Conservation (phyloP, 2,797 vertebrate genomes). For the Poecilia gillii region DNA sequence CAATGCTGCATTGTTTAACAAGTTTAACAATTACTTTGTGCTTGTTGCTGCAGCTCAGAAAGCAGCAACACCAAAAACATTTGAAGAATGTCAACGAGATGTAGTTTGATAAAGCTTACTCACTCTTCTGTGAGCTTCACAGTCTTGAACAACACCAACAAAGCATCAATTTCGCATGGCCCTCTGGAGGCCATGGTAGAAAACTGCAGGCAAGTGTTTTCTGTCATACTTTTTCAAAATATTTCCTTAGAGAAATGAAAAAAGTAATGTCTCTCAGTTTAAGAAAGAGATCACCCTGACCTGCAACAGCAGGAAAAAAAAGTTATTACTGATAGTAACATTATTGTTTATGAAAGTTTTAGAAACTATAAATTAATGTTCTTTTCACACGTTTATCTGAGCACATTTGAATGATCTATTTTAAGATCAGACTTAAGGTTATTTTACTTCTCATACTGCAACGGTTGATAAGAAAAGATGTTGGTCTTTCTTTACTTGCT, state of each 20-base stretch:
- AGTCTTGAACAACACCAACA: background rate
- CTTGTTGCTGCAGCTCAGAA: constrained; percentile 76
- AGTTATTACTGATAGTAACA: background rate
- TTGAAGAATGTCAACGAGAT: constrained; percentile 52
- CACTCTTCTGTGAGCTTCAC: background rate
- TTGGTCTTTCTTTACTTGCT: constrained; percentile 34
- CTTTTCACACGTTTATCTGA: background rate
- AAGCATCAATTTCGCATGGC: background rate
- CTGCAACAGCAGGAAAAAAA: background rate
- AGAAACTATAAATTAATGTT: background rate
- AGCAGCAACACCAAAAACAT: constrained; percentile 46
- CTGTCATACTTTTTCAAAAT: background rate
- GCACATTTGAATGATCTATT: constrained; percentile 21
- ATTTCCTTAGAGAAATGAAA: background rate
- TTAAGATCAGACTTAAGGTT: constrained; percentile 1
- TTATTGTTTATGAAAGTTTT: background rate
- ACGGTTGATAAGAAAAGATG: background rate
- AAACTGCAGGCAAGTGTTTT: background rate
- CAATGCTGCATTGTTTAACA: background rate
- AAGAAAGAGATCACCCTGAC: background rate
- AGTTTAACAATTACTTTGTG: constrained; percentile 27
- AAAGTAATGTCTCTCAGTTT: background rate
- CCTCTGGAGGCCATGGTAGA: constrained; percentile 7
- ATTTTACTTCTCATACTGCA: background rate
- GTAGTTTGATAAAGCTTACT: constrained; percentile 18